Evolutionary conservation across 2,113 vertebrate genomes (phyloP).

Genomic region (Toxotes chatareus): DNA sequence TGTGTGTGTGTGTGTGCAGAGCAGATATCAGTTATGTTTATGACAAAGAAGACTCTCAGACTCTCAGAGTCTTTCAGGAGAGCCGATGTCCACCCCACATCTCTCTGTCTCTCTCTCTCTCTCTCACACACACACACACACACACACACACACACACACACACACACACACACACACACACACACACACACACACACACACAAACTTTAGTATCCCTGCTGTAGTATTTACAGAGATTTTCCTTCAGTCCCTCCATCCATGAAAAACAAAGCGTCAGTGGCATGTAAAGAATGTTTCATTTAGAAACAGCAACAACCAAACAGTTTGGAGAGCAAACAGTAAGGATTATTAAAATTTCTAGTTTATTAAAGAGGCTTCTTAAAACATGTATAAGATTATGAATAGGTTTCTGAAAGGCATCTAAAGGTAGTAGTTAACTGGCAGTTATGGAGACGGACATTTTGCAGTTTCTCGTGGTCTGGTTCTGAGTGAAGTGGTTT

Average conservation of each 20-base stretch:
- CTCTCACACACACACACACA: background rate
- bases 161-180: constrained; percentile 17
- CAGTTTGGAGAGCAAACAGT: background rate
- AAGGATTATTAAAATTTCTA: background rate
- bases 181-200: constrained; percentile 1
- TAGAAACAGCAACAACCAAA: constrained; percentile 43
- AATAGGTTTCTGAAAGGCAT: background rate
- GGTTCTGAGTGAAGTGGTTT: background rate
- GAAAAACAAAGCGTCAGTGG: constrained; percentile 57
- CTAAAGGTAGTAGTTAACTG: background rate
- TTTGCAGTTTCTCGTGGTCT: background rate
- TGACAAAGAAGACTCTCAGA: constrained; percentile 50
- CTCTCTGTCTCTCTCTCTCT: background rate
- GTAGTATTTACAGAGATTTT: constrained; percentile 62
- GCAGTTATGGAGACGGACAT: background rate
- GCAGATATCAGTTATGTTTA: constrained; percentile 62
- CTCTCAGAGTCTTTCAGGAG: constrained; percentile 34
- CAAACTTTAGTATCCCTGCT: background rate
- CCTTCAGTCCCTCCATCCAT: constrained; percentile 50
- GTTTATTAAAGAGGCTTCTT: background rate
- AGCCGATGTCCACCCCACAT: background rate
- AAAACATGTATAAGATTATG: background rate
- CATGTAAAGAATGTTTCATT: constrained; percentile 76
- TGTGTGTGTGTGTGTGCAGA: constrained; percentile 11
- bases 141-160: constrained; percentile 10